phyloP scores from a whole-genome alignment of 2,113 vertebrate genomes.

The Oxyruncus cristatus region DNA sequence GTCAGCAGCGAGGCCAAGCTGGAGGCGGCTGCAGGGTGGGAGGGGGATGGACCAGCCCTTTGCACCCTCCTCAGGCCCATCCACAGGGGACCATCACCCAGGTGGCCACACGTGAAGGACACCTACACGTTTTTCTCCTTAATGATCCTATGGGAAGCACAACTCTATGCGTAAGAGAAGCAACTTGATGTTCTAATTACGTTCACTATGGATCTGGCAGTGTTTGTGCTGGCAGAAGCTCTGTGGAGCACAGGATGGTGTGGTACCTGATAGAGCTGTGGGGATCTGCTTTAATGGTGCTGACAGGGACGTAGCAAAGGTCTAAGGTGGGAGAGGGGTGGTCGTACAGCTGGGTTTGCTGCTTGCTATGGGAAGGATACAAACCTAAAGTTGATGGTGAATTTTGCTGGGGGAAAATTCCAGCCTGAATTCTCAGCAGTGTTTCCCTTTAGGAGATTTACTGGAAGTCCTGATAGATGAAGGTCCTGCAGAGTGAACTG shows the following conservation, averaged over 20 bases:
- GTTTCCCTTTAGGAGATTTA: background rate
- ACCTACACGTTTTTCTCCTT: background rate
- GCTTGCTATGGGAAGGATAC: background rate
- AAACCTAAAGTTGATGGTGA: background rate
- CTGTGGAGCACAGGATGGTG: background rate
- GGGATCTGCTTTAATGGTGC: background rate
- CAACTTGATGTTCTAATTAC: background rate
- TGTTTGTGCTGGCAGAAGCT: background rate
- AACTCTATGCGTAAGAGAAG: background rate
- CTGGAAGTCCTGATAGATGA: background rate
- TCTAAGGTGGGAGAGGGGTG: background rate
- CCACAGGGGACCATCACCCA: fast-evolving
- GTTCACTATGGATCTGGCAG: background rate
- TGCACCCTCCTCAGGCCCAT: fast-evolving
- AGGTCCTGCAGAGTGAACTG: background rate
- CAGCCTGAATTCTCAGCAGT: background rate
- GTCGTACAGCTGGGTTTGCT: background rate
- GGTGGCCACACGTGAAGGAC: fast-evolving
- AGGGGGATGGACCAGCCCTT: background rate
- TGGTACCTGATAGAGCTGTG: background rate
- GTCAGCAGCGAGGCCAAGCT: background rate
- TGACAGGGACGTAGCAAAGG: background rate
- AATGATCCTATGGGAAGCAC: background rate
- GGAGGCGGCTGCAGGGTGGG: fast-evolving
- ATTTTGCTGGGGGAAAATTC: background rate